These are phyloP conservation scores for Plutella xylostella DNA, from an alignment of 2,888 invertebrate species.

Conservation along the genomic window DNA sequence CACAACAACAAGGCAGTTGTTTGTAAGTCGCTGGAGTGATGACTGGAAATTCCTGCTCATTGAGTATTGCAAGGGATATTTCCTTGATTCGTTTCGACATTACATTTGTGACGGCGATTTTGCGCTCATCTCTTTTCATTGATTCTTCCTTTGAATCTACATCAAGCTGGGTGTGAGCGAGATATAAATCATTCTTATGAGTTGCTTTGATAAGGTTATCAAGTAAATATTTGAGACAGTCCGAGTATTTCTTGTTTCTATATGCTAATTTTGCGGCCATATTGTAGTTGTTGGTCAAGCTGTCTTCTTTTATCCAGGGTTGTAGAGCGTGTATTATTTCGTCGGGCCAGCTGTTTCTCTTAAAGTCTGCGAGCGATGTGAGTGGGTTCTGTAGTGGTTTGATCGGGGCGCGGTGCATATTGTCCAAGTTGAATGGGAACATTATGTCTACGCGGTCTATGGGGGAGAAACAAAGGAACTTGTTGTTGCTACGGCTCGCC, in stretches of 20 bases:
- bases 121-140: slow-evolving; percentile 35
- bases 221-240: slow-evolving; percentile 41
- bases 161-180: slow-evolving; percentile 31
- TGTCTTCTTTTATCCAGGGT: slow-evolving; percentile 44
- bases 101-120: slow-evolving; percentile 38
- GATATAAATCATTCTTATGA: slow-evolving; percentile 29
- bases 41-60: slow-evolving; percentile 42
- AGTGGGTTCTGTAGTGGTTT: slow-evolving; percentile 42
- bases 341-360: slow-evolving; percentile 51
- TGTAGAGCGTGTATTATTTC: slow-evolving; percentile 42
- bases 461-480: slow-evolving; percentile 50
- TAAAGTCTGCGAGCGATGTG: slow-evolving; percentile 38
- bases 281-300: slow-evolving; percentile 37
- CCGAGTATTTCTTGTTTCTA: slow-evolving; percentile 39
- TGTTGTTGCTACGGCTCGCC: slow-evolving; percentile 42
- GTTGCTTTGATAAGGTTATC: slow-evolving; percentile 34
- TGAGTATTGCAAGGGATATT: slow-evolving; percentile 46
- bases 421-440: slow-evolving; percentile 49
- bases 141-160: slow-evolving; percentile 19
- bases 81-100: slow-evolving; percentile 56
- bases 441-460: slow-evolving; percentile 50
- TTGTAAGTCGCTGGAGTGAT: slow-evolving; percentile 33
- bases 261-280: slow-evolving; percentile 55
- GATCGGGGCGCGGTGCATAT: slow-evolving; percentile 35
- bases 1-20: slow-evolving; percentile 46